Evolutionary conservation across 2,797 vertebrate genomes (phyloP), one percentile per base, ranked within the genome.

Genomic region (Syngnathus acus): DNA sequence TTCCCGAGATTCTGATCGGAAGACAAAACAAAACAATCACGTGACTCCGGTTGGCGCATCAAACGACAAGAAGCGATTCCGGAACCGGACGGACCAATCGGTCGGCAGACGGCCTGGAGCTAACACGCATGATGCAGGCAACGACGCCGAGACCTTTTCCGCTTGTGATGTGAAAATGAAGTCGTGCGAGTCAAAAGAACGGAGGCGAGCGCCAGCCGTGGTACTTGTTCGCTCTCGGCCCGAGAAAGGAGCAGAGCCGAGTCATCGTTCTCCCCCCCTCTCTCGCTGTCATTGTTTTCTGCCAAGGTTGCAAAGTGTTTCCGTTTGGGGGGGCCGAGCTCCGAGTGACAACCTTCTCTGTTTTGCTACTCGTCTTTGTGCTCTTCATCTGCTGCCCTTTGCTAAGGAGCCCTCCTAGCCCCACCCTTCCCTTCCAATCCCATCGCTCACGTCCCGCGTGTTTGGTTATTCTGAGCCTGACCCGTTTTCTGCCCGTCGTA

Each of bases 281-380:
- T 32, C 26, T 32, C 68, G 86, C 87, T 87, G 87, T 88, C 87
- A 85, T 90, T 89, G 86, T 87, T 89, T 90, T 89, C 78, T 89
- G 87, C 86, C 70, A 78, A 87, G 85, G 84, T 78, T 85, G 87
- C 88, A 89, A 84, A 88, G 77, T 87, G 86, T 89, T 89, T 87
- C 43, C 42, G 39, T 63, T 23, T 9, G 42, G 9, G 37, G n/a
- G 14, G 8, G 26, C 6, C 4, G 9, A 17, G 17, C 26, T 32
- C 26, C 26, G 26, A 32, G 73, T 70, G 0, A 1, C 7, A 1
- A 73, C 74, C 40, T 13, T 51, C 77, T 64, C 76, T 78, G 66
- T 57, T 72, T 78, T 73, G 76, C 78, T 80, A 73, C 77, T 72
- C 72, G 72, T 68, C 54, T 78, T 75, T 76, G 70, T 81, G 75